Evolutionary conservation across 2,888 invertebrate species (phyloP), one percentile per base, ranked within the genome.

Genomic region (Magallana nippona): DNA sequence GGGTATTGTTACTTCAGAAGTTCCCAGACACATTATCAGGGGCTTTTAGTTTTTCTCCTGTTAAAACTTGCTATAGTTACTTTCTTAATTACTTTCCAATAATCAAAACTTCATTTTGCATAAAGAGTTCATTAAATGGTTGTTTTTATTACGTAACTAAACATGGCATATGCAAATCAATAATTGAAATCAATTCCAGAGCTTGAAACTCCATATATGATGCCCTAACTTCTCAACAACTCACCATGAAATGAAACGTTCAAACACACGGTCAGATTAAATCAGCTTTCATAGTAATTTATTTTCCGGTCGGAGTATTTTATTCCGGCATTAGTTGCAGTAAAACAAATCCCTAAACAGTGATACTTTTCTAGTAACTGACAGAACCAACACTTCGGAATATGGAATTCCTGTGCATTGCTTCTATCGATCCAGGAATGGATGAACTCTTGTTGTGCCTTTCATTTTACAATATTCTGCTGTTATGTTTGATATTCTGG

Each of bases 291-390:
- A 32, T 71, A 32, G 22, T 27, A 71, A 11, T 71, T 71, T 71
- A 71, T 71, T 71, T 71, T 27, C 71, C 22, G 71, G 32, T 15
- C 15, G 71, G 32, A 32, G 15, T 60, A 60, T 71, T 71, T 71
- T 71, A 71, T 71, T 27, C 71, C 71, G 71, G 71, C 71, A 71
- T 71, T 71, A 71, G 71, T 71, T 71, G 71, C 71, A 71, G 15
- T 27, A 32, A 22, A 71, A 22, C 71, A 71, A 71, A 71, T 71
- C 71, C 71, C 71, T 27, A 27, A 27, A 32, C 32, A 71, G 2
- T 71, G 27, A 71, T 22, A 27, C 27, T 32, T 11, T 15, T 27
- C 32, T 32, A 32, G 17, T 71, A 27, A 27, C 71, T 71, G 71
- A 11, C 32, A 22, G 32, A 71, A 71, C 32, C 71, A 22, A 71